phyloP scores from a whole-genome alignment of 2,113 vertebrate genomes.

The Tyrannus savana region DNA sequence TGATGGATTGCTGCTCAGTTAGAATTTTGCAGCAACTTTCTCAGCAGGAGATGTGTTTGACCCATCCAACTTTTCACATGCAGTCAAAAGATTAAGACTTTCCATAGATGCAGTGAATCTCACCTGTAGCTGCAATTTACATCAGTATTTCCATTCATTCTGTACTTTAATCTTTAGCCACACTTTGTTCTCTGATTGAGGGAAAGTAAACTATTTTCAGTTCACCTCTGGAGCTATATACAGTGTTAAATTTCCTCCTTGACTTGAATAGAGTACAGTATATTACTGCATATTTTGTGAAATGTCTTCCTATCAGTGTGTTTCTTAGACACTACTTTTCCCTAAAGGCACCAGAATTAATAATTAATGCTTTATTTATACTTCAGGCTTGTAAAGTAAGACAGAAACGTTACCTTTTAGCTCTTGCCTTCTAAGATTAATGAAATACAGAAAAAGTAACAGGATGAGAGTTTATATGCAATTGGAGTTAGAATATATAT shows the following conservation, averaged over 20 bases:
- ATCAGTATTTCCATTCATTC: background rate
- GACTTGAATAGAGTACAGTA: background rate
- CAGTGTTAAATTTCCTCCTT: background rate
- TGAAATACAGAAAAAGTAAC: background rate
- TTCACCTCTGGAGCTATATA: background rate
- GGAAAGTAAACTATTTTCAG: background rate
- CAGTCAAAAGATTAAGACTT: conserved; percentile 8
- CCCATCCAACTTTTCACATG: background rate
- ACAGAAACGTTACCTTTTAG: background rate
- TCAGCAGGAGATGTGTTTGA: background rate
- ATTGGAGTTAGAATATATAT: background rate
- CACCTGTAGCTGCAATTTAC: background rate
- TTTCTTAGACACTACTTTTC: background rate
- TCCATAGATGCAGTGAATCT: background rate
- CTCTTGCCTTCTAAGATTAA: background rate
- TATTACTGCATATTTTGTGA: background rate
- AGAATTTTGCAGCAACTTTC: background rate
- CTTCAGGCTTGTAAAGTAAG: background rate
- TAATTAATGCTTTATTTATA: background rate
- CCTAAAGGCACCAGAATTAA: background rate
- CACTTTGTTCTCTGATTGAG: background rate
- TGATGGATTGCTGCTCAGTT: background rate
- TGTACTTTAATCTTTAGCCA: background rate
- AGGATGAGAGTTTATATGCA: background rate
- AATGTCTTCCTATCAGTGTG: background rate